phyloP scores from a whole-genome alignment of 92 coral and sea anemone genomes.

The Porites cylindrica region DNA sequence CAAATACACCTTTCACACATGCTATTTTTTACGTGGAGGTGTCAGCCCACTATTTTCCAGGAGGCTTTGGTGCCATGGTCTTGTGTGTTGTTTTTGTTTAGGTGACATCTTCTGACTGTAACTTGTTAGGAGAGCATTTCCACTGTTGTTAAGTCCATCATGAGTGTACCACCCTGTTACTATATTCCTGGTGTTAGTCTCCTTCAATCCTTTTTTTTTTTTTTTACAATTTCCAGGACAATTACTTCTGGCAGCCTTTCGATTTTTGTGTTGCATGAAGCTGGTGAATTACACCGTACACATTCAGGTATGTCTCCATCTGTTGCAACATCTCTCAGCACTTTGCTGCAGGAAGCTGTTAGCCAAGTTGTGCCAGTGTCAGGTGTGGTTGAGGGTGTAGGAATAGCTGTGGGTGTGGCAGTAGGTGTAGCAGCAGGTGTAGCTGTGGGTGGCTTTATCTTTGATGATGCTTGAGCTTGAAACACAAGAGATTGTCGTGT shows the following conservation, averaged over 20 bases:
- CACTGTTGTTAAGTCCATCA: slow-evolving; percentile 8
- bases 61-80: slow-evolving; percentile 11
- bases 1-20: neutral
- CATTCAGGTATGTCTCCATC: neutral
- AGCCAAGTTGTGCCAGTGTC: neutral
- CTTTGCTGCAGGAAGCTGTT: neutral
- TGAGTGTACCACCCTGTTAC: slow-evolving; percentile 12
- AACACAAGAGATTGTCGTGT: neutral
- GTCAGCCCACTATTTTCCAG: neutral
- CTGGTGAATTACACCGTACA: neutral
- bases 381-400: neutral
- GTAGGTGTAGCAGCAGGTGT: too few species aligned
- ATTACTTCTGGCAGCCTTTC: neutral
- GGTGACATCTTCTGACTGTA: neutral
- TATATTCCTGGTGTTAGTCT: neutral
- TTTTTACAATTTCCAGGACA: neutral
- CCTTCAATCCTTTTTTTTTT: neutral
- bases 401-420: too few species aligned
- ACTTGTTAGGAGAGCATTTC: slow-evolving; percentile 1
- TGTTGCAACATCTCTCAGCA: neutral
- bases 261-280: neutral
- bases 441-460: too few species aligned
- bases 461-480: too few species aligned
- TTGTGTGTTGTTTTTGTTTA: neutral
- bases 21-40: neutral